Percentiles rank a stretch among this genome's conserved stretches.
Evolutionary conservation across 2,113 vertebrate species (phyloP).

Genomic region (Steatornis caripensis): DNA sequence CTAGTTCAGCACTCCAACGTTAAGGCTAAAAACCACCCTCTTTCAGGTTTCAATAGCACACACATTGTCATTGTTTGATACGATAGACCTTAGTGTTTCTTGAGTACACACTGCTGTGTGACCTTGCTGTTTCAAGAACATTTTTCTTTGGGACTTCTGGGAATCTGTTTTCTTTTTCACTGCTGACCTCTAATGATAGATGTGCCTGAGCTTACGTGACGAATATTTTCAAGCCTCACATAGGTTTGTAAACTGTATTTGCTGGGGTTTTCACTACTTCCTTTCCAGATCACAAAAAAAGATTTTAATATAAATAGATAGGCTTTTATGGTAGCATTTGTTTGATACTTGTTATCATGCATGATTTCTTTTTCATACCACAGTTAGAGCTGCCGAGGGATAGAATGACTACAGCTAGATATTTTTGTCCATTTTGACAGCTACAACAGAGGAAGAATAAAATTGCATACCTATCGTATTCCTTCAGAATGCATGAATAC

Average conservation of each 20-base stretch:
- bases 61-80: background rate
- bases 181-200: conserved; percentile 45
- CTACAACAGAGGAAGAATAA: background rate
- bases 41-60: background rate
- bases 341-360: conserved; percentile 32
- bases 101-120: background rate
- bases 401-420: background rate
- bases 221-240: background rate
- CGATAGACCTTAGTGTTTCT: background rate
- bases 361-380: background rate
- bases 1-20: background rate
- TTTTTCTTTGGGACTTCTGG: conserved; percentile 28
- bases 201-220: conserved; percentile 3
- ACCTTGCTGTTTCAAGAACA: conserved; percentile 42
- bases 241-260: background rate
- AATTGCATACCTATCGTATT: background rate
- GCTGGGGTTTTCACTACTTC: conserved; percentile 5
- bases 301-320: conserved; percentile 35
- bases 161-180: conserved; percentile 35
- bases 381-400: background rate
- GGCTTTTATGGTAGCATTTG: conserved; percentile 12
- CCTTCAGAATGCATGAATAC: background rate
- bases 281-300: background rate
- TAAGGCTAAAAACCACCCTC: background rate
- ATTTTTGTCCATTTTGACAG: conserved; percentile 9